Conservation (phyloP, 2,113 vertebrate species). For the Chaetodon trifascialis region DNA sequence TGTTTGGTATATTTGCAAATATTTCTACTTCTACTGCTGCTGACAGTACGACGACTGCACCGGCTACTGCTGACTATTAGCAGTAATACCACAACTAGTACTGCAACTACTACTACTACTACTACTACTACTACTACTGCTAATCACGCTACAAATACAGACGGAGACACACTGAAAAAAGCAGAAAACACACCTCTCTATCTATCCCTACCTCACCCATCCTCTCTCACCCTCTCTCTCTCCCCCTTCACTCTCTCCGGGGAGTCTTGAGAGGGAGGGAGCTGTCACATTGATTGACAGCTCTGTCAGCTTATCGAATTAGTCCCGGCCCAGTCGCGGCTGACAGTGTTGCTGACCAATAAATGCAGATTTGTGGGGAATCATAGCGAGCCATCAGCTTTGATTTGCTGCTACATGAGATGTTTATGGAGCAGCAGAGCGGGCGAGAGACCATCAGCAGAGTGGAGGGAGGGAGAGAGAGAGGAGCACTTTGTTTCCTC, state of each 20-base stretch:
- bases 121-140: too few species aligned
- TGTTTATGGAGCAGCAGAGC: slow-evolving; percentile 45
- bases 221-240: neutral
- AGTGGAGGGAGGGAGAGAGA: slow-evolving; percentile 13
- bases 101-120: too few species aligned
- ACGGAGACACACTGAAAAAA: too few species aligned
- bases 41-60: too few species aligned
- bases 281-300: slow-evolving; percentile 74
- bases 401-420: slow-evolving; percentile 69
- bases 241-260: neutral
- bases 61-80: too few species aligned
- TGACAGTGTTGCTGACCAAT: slow-evolving; percentile 63
- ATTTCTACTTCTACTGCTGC: too few species aligned
- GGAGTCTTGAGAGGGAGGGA: slow-evolving; percentile 17
- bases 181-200: neutral
- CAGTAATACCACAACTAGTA: too few species aligned
- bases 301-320: slow-evolving; percentile 64
- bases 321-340: slow-evolving; percentile 45
- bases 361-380: slow-evolving; percentile 74
- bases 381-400: slow-evolving; percentile 61
- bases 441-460: slow-evolving; percentile 27
- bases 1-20: too few species aligned
- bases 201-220: neutral
- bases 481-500: slow-evolving; percentile 10
- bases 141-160: too few species aligned